A percentile compares a stretch with the other conserved stretches of the same genome.
These are phyloP conservation scores for Eupsilia transversa DNA, from an alignment of 2,888 invertebrate species.

Conservation along the genomic window DNA sequence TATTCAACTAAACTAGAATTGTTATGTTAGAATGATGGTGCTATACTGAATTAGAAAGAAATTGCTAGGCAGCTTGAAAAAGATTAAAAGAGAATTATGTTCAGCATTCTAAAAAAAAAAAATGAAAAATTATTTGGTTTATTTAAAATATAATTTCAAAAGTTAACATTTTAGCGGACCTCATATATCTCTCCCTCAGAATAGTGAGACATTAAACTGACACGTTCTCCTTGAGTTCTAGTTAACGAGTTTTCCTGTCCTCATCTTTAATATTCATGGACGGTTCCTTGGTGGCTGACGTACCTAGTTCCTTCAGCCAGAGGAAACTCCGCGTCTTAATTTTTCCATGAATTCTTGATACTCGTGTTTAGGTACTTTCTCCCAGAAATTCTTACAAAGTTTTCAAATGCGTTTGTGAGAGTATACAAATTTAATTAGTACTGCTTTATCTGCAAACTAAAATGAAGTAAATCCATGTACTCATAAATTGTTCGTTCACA, in stretches of 20 bases:
- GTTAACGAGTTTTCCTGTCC: constrained; percentile 62
- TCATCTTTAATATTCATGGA: constrained; percentile 56
- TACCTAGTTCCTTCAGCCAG: constrained; percentile 21
- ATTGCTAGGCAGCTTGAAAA: no score
- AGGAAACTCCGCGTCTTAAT: constrained; percentile 19
- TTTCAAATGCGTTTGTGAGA: constrained; percentile 15
- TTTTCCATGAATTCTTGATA: constrained; percentile 45
- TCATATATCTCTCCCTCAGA: constrained; percentile 16
- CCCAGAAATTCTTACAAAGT: constrained; percentile 23
- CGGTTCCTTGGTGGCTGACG: constrained; percentile 32
- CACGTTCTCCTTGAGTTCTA: constrained; percentile 50
- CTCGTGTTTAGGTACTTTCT: neutral
- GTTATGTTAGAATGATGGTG: no score
- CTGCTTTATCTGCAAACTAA: constrained; percentile 44
- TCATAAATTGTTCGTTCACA: constrained; percentile 43
- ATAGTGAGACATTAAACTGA: constrained; percentile 43
- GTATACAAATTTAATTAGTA: constrained; percentile 18
- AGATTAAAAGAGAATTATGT: neutral
- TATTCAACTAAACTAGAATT: no score
- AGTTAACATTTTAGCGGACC: constrained; percentile 18
- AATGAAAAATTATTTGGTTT: no score
- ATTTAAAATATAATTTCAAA: constrained; percentile 5
- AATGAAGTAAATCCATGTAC: constrained; percentile 21
- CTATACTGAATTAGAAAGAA: no score
- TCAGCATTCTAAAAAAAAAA: no score